Percentiles rank a stretch among this genome's conserved stretches.
Conservation (phyloP, 2,888 invertebrate genomes). For the Cataglyphis altisquamis region DNA sequence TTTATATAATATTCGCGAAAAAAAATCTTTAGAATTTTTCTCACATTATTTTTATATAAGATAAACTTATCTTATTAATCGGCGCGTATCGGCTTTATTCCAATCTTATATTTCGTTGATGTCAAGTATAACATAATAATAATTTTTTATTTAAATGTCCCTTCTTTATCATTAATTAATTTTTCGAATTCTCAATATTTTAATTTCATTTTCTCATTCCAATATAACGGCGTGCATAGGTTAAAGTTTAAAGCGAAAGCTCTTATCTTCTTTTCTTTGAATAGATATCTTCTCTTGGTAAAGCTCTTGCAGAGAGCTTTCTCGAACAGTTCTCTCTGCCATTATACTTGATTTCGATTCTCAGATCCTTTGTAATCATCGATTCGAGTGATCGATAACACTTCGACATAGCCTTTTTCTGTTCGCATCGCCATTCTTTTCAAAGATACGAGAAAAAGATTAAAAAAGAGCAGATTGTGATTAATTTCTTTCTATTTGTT, state of each 20-base stretch:
- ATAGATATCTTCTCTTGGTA: background rate
- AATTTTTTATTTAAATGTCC: background rate
- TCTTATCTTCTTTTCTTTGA: conserved; percentile 14
- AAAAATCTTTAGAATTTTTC: conserved; percentile 11
- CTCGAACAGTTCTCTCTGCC: conserved; percentile 11
- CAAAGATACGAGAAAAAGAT: conserved; percentile 12
- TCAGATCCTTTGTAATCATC: conserved; percentile 45
- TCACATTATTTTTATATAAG: background rate
- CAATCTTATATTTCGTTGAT: background rate
- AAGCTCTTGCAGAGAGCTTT: background rate
- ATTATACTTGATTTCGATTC: background rate
- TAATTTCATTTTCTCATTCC: background rate
- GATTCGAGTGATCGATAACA: conserved; percentile 59
- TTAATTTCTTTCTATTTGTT: background rate
- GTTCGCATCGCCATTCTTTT: conserved; percentile 24
- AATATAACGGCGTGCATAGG: no score
- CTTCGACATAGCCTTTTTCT: conserved; percentile 2
- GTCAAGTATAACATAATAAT: background rate
- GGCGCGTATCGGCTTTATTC: background rate
- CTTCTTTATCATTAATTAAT: background rate
- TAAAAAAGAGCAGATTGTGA: background rate
- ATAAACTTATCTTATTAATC: background rate
- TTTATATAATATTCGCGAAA: background rate
- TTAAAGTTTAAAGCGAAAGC: background rate
- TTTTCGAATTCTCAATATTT: background rate